phyloP scores from a whole-genome alignment of 2,888 invertebrate genomes.

The Machimus rusticus region DNA sequence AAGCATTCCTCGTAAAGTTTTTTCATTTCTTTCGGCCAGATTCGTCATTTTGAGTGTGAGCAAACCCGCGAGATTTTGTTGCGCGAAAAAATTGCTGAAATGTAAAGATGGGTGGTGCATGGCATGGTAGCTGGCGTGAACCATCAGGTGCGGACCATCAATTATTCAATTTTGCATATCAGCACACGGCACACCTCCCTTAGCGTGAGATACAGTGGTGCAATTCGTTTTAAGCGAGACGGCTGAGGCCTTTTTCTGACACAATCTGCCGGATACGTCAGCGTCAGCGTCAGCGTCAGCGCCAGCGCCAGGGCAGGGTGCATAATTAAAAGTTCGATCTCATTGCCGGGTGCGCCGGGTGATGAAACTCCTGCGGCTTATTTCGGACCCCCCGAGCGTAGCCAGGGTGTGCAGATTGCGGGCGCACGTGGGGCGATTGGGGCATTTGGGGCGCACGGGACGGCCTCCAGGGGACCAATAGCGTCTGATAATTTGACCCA shows the following conservation, averaged over 20 bases:
- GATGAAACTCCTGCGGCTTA: background rate
- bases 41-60: background rate
- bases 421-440: background rate
- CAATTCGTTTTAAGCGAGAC: background rate
- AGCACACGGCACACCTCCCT: background rate
- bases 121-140: background rate
- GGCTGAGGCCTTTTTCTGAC: background rate
- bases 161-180: slow-evolving; percentile 22
- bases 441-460: background rate
- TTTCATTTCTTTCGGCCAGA: no score
- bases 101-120: background rate
- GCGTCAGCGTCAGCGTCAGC: background rate
- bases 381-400: background rate
- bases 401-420: background rate
- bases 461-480: slow-evolving; percentile 11
- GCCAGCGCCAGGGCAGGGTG: background rate
- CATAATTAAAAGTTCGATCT: slow-evolving; percentile 28
- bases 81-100: background rate
- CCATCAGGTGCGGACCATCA: background rate
- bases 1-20: background rate
- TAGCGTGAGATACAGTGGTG: background rate
- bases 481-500: slow-evolving; percentile 39
- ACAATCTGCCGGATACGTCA: background rate
- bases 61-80: background rate
- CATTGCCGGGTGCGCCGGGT: background rate